These are phyloP conservation scores for Rosalia funebris DNA, from an alignment of 2,888 invertebrate species.

Conservation along the genomic window DNA sequence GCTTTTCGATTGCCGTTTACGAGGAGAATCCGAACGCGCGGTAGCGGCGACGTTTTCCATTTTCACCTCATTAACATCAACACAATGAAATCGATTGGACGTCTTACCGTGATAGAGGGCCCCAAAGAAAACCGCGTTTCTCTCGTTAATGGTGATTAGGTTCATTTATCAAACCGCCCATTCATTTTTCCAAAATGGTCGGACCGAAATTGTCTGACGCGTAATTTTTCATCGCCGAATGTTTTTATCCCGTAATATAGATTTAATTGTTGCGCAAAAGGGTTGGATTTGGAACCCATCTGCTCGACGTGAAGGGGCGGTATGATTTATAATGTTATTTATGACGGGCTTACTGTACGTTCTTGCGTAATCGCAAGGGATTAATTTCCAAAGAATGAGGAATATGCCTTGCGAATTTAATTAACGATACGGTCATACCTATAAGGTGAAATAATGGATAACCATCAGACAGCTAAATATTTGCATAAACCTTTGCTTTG, in stretches of 20 bases:
- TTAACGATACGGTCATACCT: too few relatives aligned
- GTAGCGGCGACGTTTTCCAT: neutral
- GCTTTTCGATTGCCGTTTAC: too few relatives aligned
- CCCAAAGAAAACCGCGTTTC: neutral
- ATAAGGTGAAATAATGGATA: too few relatives aligned
- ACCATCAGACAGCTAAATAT: too few relatives aligned
- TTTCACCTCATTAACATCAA: slow-evolving; percentile 10
- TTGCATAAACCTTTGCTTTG: too few relatives aligned
- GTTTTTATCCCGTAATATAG: slow-evolving; percentile 1
- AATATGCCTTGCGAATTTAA: too few relatives aligned
- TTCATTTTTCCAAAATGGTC: neutral
- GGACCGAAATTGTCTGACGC: neutral
- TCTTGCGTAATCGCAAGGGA: too few relatives aligned
- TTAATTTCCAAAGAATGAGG: too few relatives aligned
- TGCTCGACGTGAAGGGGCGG: neutral
- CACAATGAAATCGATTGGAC: neutral
- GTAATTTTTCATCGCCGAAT: slow-evolving; percentile 2
- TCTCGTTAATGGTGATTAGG: neutral
- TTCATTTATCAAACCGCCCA: slow-evolving; percentile 5
- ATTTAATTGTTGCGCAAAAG: neutral
- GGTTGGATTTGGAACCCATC: neutral
- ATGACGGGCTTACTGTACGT: too few relatives aligned
- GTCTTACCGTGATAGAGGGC: neutral
- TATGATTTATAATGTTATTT: too few relatives aligned
- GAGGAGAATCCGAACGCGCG: too few relatives aligned